Conservation (phyloP, 2,888 invertebrate species). For the Zaprionus lineosus region DNA sequence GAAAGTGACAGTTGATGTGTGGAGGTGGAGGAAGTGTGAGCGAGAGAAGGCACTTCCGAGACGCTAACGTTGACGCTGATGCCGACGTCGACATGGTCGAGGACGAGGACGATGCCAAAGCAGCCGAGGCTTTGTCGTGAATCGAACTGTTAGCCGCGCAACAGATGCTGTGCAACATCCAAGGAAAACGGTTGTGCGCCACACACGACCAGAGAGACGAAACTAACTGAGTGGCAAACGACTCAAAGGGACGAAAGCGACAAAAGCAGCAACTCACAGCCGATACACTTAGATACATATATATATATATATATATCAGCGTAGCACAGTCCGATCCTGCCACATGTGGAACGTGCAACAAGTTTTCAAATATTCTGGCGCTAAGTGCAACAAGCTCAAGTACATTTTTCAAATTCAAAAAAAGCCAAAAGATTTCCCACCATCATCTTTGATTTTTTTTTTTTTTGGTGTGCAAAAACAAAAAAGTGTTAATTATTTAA, state of each 20-base stretch:
- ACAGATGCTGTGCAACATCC: slow-evolving; percentile 76
- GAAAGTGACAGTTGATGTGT: no score
- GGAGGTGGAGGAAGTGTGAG: no score
- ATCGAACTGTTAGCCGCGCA: slow-evolving; percentile 58
- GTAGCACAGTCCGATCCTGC: no score
- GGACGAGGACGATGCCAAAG: slow-evolving; percentile 8
- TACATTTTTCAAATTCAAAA: slow-evolving; percentile 6
- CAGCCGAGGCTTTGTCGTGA: slow-evolving; percentile 52
- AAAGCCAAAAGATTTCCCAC: not conserved
- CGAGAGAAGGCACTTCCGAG: not conserved
- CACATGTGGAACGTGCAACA: slow-evolving; percentile 37
- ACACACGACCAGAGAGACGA: slow-evolving; percentile 18
- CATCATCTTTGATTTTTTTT: no score
- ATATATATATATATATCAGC: no score
- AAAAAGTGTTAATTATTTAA: slow-evolving; percentile 23
- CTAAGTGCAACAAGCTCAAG: slow-evolving; percentile 17
- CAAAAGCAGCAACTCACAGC: slow-evolving; percentile 2
- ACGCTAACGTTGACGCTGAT: not conserved
- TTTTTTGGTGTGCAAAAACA: slow-evolving; percentile 15
- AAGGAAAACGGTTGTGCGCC: slow-evolving; percentile 68
- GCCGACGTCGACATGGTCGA: slow-evolving; percentile 4
- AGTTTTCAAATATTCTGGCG: slow-evolving; percentile 22
- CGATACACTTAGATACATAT: slow-evolving; percentile 13
- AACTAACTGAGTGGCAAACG: no score
- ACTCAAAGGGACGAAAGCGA: slow-evolving; percentile 2